Evolutionary conservation across 2,888 invertebrate genomes (phyloP), one percentile per base, ranked within the genome.

Genomic region (Athetis lepigone): DNA sequence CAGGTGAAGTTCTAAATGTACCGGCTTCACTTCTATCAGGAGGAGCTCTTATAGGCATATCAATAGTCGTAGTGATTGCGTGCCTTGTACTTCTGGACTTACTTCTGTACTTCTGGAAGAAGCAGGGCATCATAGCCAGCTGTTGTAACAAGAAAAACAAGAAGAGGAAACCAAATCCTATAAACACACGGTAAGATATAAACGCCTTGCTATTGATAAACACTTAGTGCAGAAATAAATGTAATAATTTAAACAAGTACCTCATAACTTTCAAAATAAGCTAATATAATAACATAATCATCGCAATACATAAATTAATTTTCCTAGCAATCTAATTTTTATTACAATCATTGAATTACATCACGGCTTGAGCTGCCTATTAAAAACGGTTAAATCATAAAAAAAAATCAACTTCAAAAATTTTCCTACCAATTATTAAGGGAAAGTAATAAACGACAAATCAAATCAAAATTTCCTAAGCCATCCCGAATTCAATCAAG

Each of bases 11-110:
- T 2, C 47, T 40, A 29, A 39, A 7, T 2, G 62, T 60, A n/a
- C 36, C 70, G 4, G 51, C 71, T 11, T 62, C 96, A 3, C 71
- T 92, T 11, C 91, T 97, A 63, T 96, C 96, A 64, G 96, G 96
- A 49, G 96, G 96, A 2, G 96, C 97, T 29, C 97, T 98, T 68
- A 97, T 98, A 74, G 98, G 97, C 54, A 97, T 98, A 84, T 97
- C 98, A 33, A 96, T 98, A 57, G 97, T 97, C 1, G 96, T 97
- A 27, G 96, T 98, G 19, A 92, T 98, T 2, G 84, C 97, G 36
- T 95, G 98, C 60, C 92, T 98, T 47, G 88, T 98, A 72, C 90
- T 98, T 47, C 95, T 98, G 69, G 99, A 99, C 88, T 88, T 98
- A 1, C 95, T 97, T 11, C 97, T 98, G 84, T 97, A 97, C 87